Evolutionary conservation across 2,888 invertebrate genomes (phyloP).

Genomic region (Drepanosiphum platanoidis): DNA sequence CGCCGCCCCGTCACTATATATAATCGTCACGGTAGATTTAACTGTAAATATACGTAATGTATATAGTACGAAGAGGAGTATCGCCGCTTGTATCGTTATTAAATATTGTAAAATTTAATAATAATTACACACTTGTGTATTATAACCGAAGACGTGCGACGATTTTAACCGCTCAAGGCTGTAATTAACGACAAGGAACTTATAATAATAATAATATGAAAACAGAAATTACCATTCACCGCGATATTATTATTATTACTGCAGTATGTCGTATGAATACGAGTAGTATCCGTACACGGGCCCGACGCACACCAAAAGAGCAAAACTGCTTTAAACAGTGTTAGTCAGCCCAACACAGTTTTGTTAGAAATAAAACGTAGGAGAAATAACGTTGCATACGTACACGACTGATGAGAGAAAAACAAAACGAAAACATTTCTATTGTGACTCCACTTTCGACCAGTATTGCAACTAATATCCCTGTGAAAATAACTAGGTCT

Average conservation of each 20-base stretch:
- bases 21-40: constrained; percentile 42
- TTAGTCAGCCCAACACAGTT: too few relatives aligned
- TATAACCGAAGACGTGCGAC: background rate
- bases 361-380: too few relatives aligned
- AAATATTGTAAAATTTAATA: too few relatives aligned
- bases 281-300: too few relatives aligned
- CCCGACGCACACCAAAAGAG: too few relatives aligned
- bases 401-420: background rate
- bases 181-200: constrained; percentile 34
- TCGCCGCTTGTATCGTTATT: constrained; percentile 12
- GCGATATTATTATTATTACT: background rate
- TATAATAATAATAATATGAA: constrained; percentile 39
- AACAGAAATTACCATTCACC: constrained; percentile 37
- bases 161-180: constrained; percentile 6
- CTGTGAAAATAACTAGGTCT: too few relatives aligned
- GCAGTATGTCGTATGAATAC: background rate
- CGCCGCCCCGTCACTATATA: background rate
- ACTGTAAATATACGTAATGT: too few relatives aligned
- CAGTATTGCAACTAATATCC: too few relatives aligned
- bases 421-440: too few relatives aligned
- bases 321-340: too few relatives aligned
- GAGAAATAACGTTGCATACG: background rate
- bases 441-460: too few relatives aligned
- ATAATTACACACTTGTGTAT: too few relatives aligned
- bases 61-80: constrained; percentile 7